Conservation (phyloP, 2,113 vertebrate genomes). For the Smithornis capensis region DNA sequence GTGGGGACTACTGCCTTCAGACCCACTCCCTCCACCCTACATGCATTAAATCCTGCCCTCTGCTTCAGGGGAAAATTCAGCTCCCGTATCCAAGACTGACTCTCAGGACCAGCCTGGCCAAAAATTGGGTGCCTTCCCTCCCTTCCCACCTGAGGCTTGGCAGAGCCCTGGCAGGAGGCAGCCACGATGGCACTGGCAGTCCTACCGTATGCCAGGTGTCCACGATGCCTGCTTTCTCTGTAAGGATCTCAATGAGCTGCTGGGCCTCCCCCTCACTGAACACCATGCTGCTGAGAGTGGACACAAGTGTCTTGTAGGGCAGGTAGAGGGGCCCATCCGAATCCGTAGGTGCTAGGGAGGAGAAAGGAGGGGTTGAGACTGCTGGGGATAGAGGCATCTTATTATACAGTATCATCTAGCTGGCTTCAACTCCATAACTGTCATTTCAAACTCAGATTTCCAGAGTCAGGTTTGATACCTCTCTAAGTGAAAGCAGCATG, state of each 20-base stretch:
- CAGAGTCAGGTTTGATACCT: background rate
- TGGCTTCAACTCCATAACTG: background rate
- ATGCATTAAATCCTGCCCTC: rapidly evolving
- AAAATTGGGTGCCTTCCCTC: background rate
- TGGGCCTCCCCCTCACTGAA: constrained; percentile 90
- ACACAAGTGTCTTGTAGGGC: constrained; percentile 88
- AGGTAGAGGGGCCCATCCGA: constrained; percentile 80
- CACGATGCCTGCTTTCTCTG: constrained; percentile 83
- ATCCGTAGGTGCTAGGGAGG: constrained; percentile 58
- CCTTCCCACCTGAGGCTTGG: rapidly evolving
- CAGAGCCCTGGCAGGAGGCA: background rate
- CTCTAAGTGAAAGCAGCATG: background rate
- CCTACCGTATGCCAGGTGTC: constrained; percentile 92
- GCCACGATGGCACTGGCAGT: background rate
- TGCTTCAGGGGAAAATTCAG: background rate
- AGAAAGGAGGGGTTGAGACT: background rate
- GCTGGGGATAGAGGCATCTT: background rate
- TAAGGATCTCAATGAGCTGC: constrained; percentile 89
- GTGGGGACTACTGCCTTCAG: background rate
- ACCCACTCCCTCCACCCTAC: background rate
- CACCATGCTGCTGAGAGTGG: constrained; percentile 85
- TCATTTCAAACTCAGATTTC: background rate
- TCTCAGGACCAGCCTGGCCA: background rate
- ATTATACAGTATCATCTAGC: background rate
- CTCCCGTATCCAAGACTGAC: background rate